A percentile compares a stretch with the other conserved stretches of the same genome.
phyloP scores from a whole-genome alignment of 2,113 vertebrate genomes.

The Plecotus auritus region DNA sequence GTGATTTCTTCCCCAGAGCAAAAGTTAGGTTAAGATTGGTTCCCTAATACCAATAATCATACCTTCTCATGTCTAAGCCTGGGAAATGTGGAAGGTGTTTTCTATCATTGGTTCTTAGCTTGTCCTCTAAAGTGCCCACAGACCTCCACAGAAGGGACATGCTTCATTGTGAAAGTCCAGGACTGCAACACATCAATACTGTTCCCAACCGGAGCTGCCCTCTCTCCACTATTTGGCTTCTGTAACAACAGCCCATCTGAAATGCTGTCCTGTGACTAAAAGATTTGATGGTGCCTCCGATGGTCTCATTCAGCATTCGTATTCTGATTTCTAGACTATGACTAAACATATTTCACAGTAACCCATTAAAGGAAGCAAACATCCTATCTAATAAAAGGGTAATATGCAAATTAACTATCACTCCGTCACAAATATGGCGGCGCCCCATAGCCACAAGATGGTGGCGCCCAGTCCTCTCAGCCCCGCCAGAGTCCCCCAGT shows the following conservation, averaged over 20 bases:
- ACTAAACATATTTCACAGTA: neutral
- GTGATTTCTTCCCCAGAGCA: neutral
- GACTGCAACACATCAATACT: neutral
- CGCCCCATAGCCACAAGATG: no score
- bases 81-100: neutral
- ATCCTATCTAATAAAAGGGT: neutral
- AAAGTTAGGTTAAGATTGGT: neutral
- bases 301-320: neutral
- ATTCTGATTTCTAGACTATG: neutral
- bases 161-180: neutral
- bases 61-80: neutral
- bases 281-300: neutral
- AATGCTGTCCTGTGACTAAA: neutral
- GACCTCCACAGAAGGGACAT: neutral
- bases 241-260: neutral
- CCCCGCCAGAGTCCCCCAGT: no score
- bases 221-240: neutral
- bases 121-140: neutral
- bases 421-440: no score
- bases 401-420: no score
- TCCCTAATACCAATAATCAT: neutral
- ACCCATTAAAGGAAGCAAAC: neutral
- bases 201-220: neutral
- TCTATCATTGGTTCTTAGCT: neutral
- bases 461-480: no score